Evolutionary conservation across 2,888 invertebrate genomes (phyloP), one percentile per base, ranked within the genome.

Genomic region (Petrolisthes manimaculis): DNA sequence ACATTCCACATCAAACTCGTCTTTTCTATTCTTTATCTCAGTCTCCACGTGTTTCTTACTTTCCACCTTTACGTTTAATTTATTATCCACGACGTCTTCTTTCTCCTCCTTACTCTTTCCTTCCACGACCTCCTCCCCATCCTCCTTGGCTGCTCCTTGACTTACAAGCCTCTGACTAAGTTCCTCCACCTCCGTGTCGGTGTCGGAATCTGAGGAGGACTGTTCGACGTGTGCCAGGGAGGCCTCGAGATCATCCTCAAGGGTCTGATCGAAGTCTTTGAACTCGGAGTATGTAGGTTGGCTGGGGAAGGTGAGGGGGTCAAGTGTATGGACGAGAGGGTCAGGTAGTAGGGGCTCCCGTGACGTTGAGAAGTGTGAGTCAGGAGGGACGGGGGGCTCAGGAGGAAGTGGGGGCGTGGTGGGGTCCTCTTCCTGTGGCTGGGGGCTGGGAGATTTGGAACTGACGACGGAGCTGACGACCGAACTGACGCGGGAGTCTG

Each of bases 111-210:
- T n/a, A n/a, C n/a, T n/a, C n/a, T n/a, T n/a, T n/a, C n/a, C n/a
- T n/a, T 61, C 61, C 61, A 9, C 61, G 61, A 14, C 61, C 61
- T 61, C 14, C 14, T 61, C 14, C 54, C 55, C n/a, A 12, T 24
- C 56, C n/a, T 14, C n/a, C 54, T 9, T 51, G 54, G 78, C 3
- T 2, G n/a, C n/a, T n/a, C n/a, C n/a, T n/a, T n/a, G n/a, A n/a
- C n/a, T n/a, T n/a, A n/a, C n/a, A n/a, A n/a, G n/a, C 14, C 9
- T 51, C 77, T 84, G 84, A 18, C 53, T 61, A 67, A 84, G 53
- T 8, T 87, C 84, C n/a, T 87, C 87, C 21, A 87, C 83, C 61
- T 88, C 88, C 8, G 84, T 88, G 83, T 87, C 87, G 4, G 87
- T 87, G 82, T 88, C 88, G 1, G 84, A 78, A 18, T 77, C 51